These are phyloP conservation scores for Meloidogyne exigua DNA, from an alignment of 1,140 invertebrate genomes.

Conservation along the genomic window DNA sequence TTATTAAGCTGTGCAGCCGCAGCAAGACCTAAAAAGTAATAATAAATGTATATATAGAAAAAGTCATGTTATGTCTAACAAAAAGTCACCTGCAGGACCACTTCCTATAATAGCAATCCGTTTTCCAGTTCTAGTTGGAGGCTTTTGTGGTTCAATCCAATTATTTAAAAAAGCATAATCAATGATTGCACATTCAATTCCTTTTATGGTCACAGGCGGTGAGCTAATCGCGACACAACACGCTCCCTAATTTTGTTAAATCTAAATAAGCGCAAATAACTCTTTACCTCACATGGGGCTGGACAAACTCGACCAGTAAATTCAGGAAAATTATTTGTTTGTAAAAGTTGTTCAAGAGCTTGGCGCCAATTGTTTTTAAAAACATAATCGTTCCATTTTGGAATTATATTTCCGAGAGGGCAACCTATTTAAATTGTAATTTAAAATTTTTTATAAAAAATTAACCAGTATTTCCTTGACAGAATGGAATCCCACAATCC, in stretches of 20 bases:
- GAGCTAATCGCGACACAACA: constrained; percentile 94
- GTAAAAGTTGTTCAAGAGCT: constrained; percentile 87
- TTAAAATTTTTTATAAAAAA: background rate
- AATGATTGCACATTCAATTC: constrained; percentile 97
- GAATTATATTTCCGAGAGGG: constrained; percentile 95
- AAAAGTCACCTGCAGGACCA: constrained; percentile 77
- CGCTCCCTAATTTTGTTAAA: constrained; percentile 71
- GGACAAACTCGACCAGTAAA: constrained; percentile 97
- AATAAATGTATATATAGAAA: too few relatives aligned
- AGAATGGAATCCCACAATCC: constrained; percentile 99
- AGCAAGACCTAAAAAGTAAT: constrained; percentile 74
- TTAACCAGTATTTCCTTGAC: constrained; percentile 88
- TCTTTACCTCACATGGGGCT: constrained; percentile 82
- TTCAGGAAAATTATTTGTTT: constrained; percentile 99
- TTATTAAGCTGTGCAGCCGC: constrained; percentile 90
- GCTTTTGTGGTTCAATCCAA: constrained; percentile 83
- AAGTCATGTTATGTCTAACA: too few relatives aligned
- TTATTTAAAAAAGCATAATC: constrained; percentile 95
- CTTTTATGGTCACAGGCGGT: constrained; percentile 95
- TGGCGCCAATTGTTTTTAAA: constrained; percentile 91
- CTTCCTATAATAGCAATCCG: constrained; percentile 89
- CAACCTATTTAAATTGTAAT: constrained; percentile 64
- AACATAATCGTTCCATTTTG: constrained; percentile 96
- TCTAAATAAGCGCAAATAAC: constrained; percentile 11
- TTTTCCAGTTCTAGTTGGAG: constrained; percentile 76